Conservation (phyloP, 1,140 invertebrate genomes). For the Bathynomus jamesi region DNA sequence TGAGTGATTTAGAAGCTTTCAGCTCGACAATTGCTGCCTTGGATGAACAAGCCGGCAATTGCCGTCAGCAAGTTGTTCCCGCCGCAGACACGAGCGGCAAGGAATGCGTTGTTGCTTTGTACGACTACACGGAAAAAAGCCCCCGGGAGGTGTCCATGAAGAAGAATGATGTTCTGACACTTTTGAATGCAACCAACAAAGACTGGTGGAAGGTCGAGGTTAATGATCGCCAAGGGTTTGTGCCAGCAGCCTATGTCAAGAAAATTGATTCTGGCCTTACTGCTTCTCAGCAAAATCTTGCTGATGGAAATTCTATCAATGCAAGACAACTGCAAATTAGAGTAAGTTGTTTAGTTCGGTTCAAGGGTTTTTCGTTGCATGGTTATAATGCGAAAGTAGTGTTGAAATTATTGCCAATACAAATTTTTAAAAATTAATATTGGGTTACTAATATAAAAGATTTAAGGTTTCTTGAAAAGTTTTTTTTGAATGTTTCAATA, state of each 20-base stretch:
- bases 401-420: too few species aligned
- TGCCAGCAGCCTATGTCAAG: constrained; percentile 99
- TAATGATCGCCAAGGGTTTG: constrained; percentile 95
- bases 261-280: constrained; percentile 84
- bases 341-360: constrained; percentile 43
- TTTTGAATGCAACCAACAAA: constrained; percentile 98
- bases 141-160: constrained; percentile 99
- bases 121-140: constrained; percentile 97
- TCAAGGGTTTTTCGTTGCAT: too few species aligned
- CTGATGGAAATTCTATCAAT: constrained; percentile 87
- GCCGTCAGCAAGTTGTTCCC: constrained; percentile 93
- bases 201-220: constrained; percentile 99
- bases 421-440: too few species aligned
- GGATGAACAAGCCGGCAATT: constrained; percentile 86
- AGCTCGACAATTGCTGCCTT: constrained; percentile 84
- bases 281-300: constrained; percentile 89
- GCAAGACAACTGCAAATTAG: constrained; percentile 91
- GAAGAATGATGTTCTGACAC: constrained; percentile 91
- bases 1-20: constrained; percentile 96
- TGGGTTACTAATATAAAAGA: too few species aligned
- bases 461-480: too few species aligned
- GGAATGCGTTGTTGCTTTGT: constrained; percentile 94
- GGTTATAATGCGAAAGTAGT: too few species aligned
- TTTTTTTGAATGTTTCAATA: too few species aligned
- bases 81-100: constrained; percentile 89